Conservation (phyloP, 2,113 vertebrate genomes). For the Harpagus bidentatus region DNA sequence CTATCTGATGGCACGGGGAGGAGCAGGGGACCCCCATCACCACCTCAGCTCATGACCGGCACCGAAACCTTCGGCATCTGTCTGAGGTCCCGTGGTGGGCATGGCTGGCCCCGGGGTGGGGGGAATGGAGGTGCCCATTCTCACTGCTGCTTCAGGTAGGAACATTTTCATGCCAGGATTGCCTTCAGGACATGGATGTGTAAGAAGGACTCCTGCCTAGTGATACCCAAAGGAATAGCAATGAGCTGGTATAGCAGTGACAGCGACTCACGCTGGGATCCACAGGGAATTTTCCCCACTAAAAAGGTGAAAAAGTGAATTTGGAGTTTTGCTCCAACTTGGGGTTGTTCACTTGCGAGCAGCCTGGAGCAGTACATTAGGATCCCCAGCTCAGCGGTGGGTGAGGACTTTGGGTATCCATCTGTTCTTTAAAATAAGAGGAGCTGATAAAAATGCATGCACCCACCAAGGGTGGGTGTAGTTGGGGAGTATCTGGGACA, state of each 20-base stretch:
- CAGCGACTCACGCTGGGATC: background rate
- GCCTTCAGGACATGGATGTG: background rate
- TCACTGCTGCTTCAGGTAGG: rapidly evolving
- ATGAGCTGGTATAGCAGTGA: background rate
- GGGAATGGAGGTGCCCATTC: background rate
- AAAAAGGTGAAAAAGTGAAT: background rate
- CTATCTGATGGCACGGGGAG: rapidly evolving
- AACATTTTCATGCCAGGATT: background rate
- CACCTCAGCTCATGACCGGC: rapidly evolving
- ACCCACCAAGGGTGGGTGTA: background rate
- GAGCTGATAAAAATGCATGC: background rate
- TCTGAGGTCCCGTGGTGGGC: rapidly evolving
- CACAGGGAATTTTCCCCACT: background rate
- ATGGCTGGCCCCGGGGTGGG: rapidly evolving
- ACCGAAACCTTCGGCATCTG: background rate
- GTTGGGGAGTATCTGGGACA: background rate
- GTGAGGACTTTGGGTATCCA: background rate
- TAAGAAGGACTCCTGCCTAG: background rate
- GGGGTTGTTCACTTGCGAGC: background rate
- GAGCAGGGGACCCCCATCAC: background rate
- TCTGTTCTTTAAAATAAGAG: background rate
- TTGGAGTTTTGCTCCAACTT: background rate
- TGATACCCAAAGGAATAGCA: rapidly evolving
- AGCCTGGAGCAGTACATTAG: rapidly evolving
- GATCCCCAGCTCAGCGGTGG: too few species aligned